Base-by-base conservation (phyloP, 1,140 invertebrate genomes). In the Camponotus floridanus region DNA sequence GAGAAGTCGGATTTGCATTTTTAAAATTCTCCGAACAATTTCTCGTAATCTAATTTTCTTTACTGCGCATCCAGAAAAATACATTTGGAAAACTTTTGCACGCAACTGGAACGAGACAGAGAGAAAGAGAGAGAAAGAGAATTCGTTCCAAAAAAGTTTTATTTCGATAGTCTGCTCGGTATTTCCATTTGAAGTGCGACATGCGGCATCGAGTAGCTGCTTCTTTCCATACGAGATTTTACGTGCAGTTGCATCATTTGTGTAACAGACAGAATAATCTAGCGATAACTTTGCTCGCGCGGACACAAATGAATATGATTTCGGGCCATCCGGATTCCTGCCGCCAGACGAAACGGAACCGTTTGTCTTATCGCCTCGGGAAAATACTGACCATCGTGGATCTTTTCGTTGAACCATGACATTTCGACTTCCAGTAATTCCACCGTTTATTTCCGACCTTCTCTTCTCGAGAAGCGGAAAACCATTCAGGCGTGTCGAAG, bases 401-500 rank as follows among this genome's bases (percentile, higher is more conserved):
- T 68, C 33, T 79, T 64, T 5, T 15, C 31, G 33, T 36, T 55
- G 76, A 67, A 79, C 76, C 62, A 21, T 68, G 62, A 45, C 76
- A 79, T 79, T 79, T 79, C 45, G 33, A 55, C 61, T 79, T 21
- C 13, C 45, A 67, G 33, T 79, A 79, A 79, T 79, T 67, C n/a
- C 45, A 31, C 2, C 42, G 4, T 79, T 79, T 79, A 55, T 68
- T 79, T 15, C 31, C 4, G 8, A 15, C 13, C 62, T 68, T 79
- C 21, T 21, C 18, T 15, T 42, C 13, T 31, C 42, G 31, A 21
- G 6, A 6, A 67, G 21, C 42, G 61, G 18, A 67, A 79, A 79
- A 36, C 65, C 42, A 79, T 51, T 48, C 76, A 36, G 33, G 15
- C 73, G 36, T 51, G 45, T 48, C 31, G 18, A 65, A 48, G 18